Conservation (phyloP, 2,888 invertebrate genomes). For the Scaptomyza cyrtandrae region DNA sequence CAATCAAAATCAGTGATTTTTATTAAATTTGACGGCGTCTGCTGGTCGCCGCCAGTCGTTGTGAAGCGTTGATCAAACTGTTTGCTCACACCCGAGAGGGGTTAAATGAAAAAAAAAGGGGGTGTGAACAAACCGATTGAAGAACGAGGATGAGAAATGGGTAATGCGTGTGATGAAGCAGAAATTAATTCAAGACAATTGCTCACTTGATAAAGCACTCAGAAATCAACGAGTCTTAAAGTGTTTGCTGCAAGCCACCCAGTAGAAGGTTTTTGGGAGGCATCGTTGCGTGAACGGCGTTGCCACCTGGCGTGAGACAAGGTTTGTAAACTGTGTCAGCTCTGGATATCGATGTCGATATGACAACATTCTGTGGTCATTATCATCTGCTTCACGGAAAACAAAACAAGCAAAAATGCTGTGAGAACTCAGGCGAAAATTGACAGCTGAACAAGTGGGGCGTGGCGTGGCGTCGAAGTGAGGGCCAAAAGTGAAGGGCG, state of each 20-base stretch:
- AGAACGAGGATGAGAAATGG: background rate
- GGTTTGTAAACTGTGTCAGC: slow-evolving; percentile 56
- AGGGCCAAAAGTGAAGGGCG: slow-evolving; percentile 68
- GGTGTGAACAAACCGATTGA: slow-evolving; percentile 48
- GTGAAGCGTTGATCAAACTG: slow-evolving; percentile 68
- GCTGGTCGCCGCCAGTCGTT: slow-evolving; percentile 67
- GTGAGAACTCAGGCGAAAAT: slow-evolving; percentile 49
- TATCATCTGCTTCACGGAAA: background rate
- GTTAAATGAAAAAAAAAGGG: slow-evolving; percentile 19
- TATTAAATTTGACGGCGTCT: slow-evolving; percentile 83
- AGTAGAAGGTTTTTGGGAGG: slow-evolving; percentile 11
- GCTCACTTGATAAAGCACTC: slow-evolving; percentile 63
- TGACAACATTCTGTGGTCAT: slow-evolving; percentile 65
- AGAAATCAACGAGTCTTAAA: slow-evolving; percentile 12
- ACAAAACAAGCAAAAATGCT: slow-evolving; percentile 23
- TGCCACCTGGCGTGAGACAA: slow-evolving; percentile 52
- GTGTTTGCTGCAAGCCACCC: slow-evolving; percentile 38
- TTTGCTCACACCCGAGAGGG: slow-evolving; percentile 53
- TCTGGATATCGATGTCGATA: slow-evolving; percentile 40
- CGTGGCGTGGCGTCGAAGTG: slow-evolving; percentile 39
- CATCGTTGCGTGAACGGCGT: slow-evolving; percentile 50
- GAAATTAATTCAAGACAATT: slow-evolving; percentile 81
- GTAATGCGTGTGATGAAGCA: slow-evolving; percentile 59
- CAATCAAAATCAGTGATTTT: slow-evolving; percentile 84
- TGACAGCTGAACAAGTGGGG: slow-evolving; percentile 65